Evolutionary conservation across 2,888 invertebrate genomes (phyloP).

Genomic region (Athalia rosae): DNA sequence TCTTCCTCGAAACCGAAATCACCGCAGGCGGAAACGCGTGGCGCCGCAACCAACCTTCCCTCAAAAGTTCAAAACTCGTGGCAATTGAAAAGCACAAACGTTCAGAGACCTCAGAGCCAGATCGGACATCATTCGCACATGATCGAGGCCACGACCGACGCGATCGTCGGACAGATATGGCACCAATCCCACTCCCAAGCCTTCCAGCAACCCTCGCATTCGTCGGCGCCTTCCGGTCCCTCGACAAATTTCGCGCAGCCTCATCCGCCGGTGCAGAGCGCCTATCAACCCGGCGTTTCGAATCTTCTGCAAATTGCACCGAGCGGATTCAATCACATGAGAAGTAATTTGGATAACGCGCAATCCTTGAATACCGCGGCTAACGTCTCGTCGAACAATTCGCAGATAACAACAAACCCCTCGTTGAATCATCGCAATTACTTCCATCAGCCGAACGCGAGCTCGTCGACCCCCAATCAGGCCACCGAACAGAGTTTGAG

Average conservation of each 20-base stretch:
- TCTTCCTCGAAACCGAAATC: conserved; percentile 67
- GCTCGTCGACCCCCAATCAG: conserved; percentile 41
- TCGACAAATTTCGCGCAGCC: not conserved
- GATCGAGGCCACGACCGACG: conserved; percentile 61
- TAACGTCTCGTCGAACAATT: conserved; percentile 45
- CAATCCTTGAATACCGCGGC: conserved; percentile 47
- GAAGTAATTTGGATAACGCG: conserved; percentile 50
- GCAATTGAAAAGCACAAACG: conserved; percentile 61
- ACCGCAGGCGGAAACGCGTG: conserved; percentile 59
- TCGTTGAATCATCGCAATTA: conserved; percentile 41
- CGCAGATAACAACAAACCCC: conserved; percentile 51
- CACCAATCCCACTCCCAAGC: conserved; percentile 61
- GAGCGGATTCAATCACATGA: conserved; percentile 52
- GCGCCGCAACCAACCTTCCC: conserved; percentile 57
- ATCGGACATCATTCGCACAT: conserved; percentile 52
- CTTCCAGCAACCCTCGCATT: conserved; percentile 46
- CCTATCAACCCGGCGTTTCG: conserved; percentile 46
- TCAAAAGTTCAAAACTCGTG: conserved; percentile 71
- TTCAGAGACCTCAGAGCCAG: conserved; percentile 55
- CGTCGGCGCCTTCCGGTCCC: too few species aligned
- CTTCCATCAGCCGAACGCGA: conserved; percentile 51
- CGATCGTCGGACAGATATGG: conserved; percentile 67
- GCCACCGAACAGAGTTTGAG: conserved; percentile 51
- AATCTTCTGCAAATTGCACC: conserved; percentile 55
- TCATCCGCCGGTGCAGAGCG: conserved; percentile 30